A percentile compares a stretch with the other conserved stretches of the same genome.
phyloP scores from a whole-genome alignment of 2,888 invertebrate species.

The Autographa gamma region DNA sequence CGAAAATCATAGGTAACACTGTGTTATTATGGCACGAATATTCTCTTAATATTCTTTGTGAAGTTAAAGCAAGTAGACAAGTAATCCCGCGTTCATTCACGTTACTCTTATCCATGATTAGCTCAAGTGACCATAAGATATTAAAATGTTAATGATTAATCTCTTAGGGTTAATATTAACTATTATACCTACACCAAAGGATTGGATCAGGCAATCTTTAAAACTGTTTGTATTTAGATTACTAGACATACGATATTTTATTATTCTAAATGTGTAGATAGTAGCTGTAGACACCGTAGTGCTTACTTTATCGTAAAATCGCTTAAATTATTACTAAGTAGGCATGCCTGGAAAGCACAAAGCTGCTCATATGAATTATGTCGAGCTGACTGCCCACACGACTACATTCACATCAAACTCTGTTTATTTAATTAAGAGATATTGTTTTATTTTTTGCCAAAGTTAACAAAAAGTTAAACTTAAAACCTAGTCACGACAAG shows the following conservation, averaged over 20 bases:
- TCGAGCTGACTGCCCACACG: background rate
- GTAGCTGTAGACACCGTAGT: conserved; percentile 23
- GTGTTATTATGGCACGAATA: conserved; percentile 26
- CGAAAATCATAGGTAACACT: conserved; percentile 27
- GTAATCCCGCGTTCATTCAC: too few species aligned
- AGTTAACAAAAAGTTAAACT: conserved; percentile 42
- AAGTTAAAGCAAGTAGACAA: background rate
- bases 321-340: background rate
- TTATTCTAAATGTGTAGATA: conserved; percentile 13
- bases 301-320: conserved; percentile 5
- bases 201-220: conserved; percentile 2
- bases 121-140: background rate
- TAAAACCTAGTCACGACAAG: conserved; percentile 63
- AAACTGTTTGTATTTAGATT: background rate
- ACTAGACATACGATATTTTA: background rate
- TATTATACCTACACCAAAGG: conserved; percentile 8
- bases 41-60: background rate
- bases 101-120: background rate
- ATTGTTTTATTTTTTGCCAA: conserved; percentile 46
- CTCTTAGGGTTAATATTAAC: background rate
- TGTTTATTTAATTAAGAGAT: conserved; percentile 16
- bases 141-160: background rate
- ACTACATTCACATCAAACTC: conserved; percentile 6
- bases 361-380: background rate
- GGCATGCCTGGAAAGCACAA: background rate